Conservation (phyloP, 2,113 vertebrate species). For the Melanotaenia duboulayi region DNA sequence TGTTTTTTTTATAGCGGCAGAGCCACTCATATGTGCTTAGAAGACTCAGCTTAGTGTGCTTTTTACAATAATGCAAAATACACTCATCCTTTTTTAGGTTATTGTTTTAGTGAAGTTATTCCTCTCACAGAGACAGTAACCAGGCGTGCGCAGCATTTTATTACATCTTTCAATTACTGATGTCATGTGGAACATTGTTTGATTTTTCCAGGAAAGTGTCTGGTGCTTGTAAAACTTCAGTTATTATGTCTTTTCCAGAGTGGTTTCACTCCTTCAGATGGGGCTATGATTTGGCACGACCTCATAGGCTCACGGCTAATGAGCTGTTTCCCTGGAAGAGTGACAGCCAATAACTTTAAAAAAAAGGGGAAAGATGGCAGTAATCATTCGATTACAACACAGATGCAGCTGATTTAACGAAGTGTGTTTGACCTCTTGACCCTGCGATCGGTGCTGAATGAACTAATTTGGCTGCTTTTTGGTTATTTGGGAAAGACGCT, state of each 20-base stretch:
- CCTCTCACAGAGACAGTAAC: conserved; percentile 23
- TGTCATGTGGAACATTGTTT: conserved; percentile 29
- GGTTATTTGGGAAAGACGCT: no score
- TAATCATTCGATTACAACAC: neutral
- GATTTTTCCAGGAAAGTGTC: conserved; percentile 27
- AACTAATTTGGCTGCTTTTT: neutral
- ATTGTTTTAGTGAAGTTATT: conserved; percentile 11
- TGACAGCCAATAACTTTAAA: neutral
- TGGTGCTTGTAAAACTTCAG: conserved; percentile 32
- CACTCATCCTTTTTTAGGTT: neutral
- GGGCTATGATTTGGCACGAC: neutral
- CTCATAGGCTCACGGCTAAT: neutral
- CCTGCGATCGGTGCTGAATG: neutral
- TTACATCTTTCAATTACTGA: conserved; percentile 30
- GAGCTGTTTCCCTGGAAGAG: neutral
- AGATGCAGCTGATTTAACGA: neutral
- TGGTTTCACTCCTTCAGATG: neutral
- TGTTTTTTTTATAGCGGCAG: no score
- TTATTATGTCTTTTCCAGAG: conserved; percentile 25
- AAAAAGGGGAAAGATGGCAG: neutral
- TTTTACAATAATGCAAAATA: neutral
- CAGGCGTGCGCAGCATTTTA: conserved; percentile 37
- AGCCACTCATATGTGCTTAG: neutral
- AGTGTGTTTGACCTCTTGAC: neutral
- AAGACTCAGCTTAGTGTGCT: neutral